A percentile compares a stretch with the other conserved stretches of the same genome.
Evolutionary conservation across 2,113 vertebrate genomes (phyloP).

Genomic region (Ibidorhyncha struthersii): DNA sequence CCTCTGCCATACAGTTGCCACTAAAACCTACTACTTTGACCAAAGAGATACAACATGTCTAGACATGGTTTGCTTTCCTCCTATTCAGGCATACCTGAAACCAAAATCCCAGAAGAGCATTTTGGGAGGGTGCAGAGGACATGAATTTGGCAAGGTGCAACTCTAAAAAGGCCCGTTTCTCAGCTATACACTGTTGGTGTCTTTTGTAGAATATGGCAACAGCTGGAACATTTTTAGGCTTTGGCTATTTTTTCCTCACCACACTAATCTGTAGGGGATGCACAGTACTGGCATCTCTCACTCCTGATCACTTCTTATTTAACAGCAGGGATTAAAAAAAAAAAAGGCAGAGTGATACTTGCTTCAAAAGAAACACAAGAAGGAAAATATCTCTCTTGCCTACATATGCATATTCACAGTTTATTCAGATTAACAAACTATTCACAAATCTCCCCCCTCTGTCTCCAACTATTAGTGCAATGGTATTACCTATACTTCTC

Average conservation of each 20-base stretch:
- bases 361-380: not conserved
- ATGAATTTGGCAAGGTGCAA: not conserved
- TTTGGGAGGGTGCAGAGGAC: not conserved
- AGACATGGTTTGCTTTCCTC: not conserved
- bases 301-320: not conserved
- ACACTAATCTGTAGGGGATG: not conserved
- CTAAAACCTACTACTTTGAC: not conserved
- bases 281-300: not conserved
- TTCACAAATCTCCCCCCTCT: not conserved
- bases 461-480: not conserved
- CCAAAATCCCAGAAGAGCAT: not conserved
- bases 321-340: not conserved
- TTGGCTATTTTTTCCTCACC: not conserved
- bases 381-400: not conserved
- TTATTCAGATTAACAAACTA: not conserved
- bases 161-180: not conserved
- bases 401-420: not conserved
- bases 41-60: not conserved
- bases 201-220: not conserved
- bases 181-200: not conserved
- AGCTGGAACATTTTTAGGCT: not conserved
- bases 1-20: not conserved
- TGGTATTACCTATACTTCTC: not conserved
- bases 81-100: not conserved
- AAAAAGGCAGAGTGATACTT: not conserved